Base-by-base conservation (phyloP, 2,888 invertebrate species). In the Volucella inflata region DNA sequence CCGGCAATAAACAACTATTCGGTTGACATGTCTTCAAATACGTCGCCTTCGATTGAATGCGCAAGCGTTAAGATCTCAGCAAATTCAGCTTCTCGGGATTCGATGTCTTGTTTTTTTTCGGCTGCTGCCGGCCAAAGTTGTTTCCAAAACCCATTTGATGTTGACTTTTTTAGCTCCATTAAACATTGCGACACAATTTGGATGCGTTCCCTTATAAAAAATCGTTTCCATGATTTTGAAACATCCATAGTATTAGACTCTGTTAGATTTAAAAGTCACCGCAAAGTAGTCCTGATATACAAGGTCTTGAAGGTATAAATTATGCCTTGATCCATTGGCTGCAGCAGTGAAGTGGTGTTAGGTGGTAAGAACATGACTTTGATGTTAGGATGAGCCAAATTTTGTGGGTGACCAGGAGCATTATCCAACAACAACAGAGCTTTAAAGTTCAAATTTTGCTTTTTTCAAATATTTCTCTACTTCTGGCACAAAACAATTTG, bases 61-160 rank as follows among this genome's bases (percentile, higher is more conserved):
- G 59, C 44, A 60, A 60, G 55, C 38, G 55, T 38, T 57, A 57
- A 57, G 55, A 57, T 57, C 38, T 57, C 8, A 57, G 38, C n/a
- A 57, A 30, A 36, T 57, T 38, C 55, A 36, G 36, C 38, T 38
- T 57, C 38, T 57, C 55, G 55, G 8, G 30, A 36, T 57, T 57
- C 36, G 59, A 60, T 60, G 6, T 40, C 38, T 38, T 57, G 50
- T 50, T 50, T 1, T 14, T 50, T 36, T 57, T 36, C 36, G 57
- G 38, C 36, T 57, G 38, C 36, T 57, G 57, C 14, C 50, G 50
- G 21, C 48, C 48, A 16, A 48, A 48, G 11, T 48, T 48, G 11
- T 12, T 51, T 51, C 51, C 51, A 17, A 21, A 4, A 51, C 21
- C 21, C 51, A 51, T 17, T 51, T 51, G 11, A 51, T 51, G 51